Percentiles rank a stretch among this genome's conserved stretches.
Evolutionary conservation across 2,113 vertebrate species (phyloP).

Genomic region (Grallaria varia): DNA sequence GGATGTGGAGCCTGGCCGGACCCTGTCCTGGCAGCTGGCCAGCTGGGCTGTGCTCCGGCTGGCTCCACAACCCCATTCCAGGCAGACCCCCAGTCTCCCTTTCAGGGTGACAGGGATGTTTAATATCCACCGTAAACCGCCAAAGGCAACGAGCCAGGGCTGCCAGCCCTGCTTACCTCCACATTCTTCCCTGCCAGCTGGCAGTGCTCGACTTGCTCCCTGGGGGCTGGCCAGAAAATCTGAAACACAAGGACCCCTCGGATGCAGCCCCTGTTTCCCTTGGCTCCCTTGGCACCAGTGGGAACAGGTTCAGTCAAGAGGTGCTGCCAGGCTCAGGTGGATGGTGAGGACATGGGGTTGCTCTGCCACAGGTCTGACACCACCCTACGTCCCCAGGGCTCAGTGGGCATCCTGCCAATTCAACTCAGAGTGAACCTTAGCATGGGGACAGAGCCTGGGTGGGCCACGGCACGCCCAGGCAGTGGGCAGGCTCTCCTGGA

Average conservation of each 20-base stretch:
- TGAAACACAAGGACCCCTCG: slow-evolving; percentile 52
- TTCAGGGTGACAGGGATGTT: accelerated
- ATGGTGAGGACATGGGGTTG: accelerated
- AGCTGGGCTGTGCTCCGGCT: background rate
- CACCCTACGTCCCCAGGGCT: background rate
- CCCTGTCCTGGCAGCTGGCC: background rate
- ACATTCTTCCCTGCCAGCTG: slow-evolving; percentile 78
- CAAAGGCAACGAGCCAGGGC: accelerated
- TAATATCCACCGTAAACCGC: background rate
- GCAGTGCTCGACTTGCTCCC: slow-evolving; percentile 81
- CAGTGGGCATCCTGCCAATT: background rate
- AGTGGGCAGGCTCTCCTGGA: background rate
- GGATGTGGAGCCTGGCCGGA: background rate
- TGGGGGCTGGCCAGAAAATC: slow-evolving; percentile 83
- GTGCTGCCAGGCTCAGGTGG: background rate
- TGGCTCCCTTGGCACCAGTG: accelerated
- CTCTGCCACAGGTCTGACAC: background rate
- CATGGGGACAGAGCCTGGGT: background rate
- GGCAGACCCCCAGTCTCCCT: background rate
- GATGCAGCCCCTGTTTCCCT: background rate
- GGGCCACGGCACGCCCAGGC: slow-evolving; percentile 2
- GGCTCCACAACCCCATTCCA: background rate
- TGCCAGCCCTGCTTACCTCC: slow-evolving; percentile 67
- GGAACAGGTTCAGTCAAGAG: background rate
- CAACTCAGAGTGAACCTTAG: background rate